Evolutionary conservation across 2,888 invertebrate species (phyloP), one percentile per base, ranked within the genome.

Genomic region (Mactromeris polynyma): DNA sequence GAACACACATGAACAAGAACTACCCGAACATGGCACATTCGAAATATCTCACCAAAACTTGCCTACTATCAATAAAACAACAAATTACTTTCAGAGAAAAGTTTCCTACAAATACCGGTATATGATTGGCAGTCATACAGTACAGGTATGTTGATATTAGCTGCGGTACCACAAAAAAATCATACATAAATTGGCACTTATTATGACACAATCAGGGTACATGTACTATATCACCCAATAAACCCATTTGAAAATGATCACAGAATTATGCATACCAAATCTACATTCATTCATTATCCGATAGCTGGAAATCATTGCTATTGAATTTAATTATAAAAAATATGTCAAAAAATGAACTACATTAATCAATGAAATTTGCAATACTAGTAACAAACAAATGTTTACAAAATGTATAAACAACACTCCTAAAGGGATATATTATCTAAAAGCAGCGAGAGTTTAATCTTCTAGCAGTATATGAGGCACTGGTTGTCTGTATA

Each of bases 401-500:
- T 64, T 26, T 64, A 64, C 26, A 26, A 64, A 64, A 26, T 64
- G 1, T 11, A n/a, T 64, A 9, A 64, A 26, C 33, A 73, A 73
- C 73, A 73, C 31, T 73, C 73, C 73, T 73, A 73, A 4, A 14
- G 14, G n/a, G 36, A 64, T 64, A 64, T n/a, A 26, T 64, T 26
- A 73, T 33, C 73, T 73, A 73, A 33, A 73, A 73, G 73, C 73
- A 36, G 14, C 1, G 19, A 33, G 73, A 73, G 73, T 36, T 73
- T 19, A 19, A 73, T 73, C 73, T 17, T 73, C 73, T 73, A 73
- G 73, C 73, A 73, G 36, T 4, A 11, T 17, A 33, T 73, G 36
- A 73, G 36, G 19, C 73, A 73, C 73, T 73, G 73, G 73, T 73
- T 36, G 33, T 69, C 64, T 36, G 79, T 42, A 79, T 79, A 19